These are phyloP conservation scores for Eleutherodactylus coqui DNA, from an alignment of 2,797 vertebrate species.

Conservation along the genomic window DNA sequence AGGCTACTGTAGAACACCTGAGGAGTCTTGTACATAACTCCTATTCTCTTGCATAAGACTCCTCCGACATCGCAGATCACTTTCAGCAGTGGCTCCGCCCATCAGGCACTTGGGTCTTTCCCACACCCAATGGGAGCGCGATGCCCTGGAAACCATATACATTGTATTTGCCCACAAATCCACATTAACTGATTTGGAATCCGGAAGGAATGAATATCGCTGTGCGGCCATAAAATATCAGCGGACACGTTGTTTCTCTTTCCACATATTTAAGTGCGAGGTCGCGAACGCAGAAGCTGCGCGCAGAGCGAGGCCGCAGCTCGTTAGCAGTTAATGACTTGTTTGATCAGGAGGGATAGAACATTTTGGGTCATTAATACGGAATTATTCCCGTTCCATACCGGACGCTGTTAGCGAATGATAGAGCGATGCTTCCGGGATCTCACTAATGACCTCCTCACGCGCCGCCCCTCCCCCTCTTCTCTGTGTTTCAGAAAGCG, in stretches of 20 bases:
- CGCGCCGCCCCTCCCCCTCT: slow-evolving; percentile 9
- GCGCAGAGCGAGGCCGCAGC: neutral
- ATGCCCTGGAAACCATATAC: neutral
- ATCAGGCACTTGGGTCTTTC: no score
- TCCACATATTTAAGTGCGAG: slow-evolving; percentile 29
- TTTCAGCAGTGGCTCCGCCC: no score
- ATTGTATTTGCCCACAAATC: neutral
- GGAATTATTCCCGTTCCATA: slow-evolving; percentile 61
- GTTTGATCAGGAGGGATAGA: slow-evolving; percentile 36
- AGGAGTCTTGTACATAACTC: no score
- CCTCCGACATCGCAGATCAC: no score
- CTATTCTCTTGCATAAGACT: no score
- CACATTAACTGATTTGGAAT: neutral
- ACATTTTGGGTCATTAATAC: slow-evolving; percentile 65
- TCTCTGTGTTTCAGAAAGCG: slow-evolving; percentile 89
- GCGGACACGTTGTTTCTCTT: neutral
- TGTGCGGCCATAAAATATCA: neutral
- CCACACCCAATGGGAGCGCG: no score
- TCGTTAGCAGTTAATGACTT: slow-evolving; percentile 49
- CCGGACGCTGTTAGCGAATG: slow-evolving; percentile 60
- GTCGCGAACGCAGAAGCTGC: neutral
- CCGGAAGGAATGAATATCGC: neutral
- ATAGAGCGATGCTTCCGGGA: slow-evolving; percentile 49
- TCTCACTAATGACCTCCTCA: neutral
- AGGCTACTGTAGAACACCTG: no score